Evolutionary conservation across 2,888 invertebrate genomes (phyloP).

Genomic region (Lasioglossum zephyrum): DNA sequence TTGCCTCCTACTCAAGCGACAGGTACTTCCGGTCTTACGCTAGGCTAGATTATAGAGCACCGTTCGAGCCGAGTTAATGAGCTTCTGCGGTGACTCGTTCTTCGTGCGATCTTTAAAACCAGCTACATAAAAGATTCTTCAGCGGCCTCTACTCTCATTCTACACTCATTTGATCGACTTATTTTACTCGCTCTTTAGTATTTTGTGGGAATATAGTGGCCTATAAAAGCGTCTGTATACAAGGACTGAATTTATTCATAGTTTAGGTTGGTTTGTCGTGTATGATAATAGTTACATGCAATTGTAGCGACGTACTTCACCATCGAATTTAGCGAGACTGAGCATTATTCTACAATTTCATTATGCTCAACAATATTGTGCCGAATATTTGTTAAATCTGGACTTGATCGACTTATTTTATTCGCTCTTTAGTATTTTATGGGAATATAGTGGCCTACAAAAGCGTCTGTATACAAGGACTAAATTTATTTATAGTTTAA

Average conservation of each 20-base stretch:
- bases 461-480: too few relatives aligned
- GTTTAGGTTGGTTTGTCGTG: neutral
- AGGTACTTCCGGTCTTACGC: constrained; percentile 19
- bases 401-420: neutral
- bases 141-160: neutral
- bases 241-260: neutral
- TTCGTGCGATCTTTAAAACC: neutral
- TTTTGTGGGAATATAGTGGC: neutral
- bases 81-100: neutral
- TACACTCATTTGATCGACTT: neutral
- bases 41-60: neutral
- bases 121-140: neutral
- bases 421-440: neutral
- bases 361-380: too few relatives aligned
- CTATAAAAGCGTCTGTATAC: too few relatives aligned
- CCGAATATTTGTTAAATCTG: too few relatives aligned
- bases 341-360: too few relatives aligned
- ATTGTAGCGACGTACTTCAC: too few relatives aligned
- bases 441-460: neutral
- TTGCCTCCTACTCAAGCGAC: constrained; percentile 1
- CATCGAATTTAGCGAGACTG: too few relatives aligned
- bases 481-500: neutral
- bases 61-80: neutral
- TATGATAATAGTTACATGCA: too few relatives aligned
- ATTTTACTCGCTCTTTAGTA: neutral